Evolutionary conservation across 2,797 vertebrate species (phyloP).

Genomic region (Ispidina lecontei): DNA sequence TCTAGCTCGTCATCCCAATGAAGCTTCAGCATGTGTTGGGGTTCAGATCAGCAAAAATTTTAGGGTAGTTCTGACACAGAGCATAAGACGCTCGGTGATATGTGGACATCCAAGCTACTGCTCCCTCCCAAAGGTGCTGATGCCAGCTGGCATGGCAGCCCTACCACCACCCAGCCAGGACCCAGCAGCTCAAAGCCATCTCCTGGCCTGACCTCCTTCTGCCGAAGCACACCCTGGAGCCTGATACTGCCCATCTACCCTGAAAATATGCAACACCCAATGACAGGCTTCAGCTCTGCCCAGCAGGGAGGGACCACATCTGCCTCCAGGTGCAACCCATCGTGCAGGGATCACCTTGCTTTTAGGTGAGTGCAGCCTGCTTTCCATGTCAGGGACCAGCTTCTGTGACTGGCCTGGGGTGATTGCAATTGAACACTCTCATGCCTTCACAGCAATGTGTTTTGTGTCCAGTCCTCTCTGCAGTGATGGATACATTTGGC

Average conservation of each 20-base stretch:
- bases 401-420: not conserved
- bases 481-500: not conserved
- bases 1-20: fast-evolving
- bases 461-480: not conserved
- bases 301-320: not conserved
- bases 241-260: not conserved
- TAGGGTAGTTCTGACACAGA: not conserved
- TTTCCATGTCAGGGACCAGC: not conserved
- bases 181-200: not conserved
- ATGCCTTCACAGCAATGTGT: not conserved
- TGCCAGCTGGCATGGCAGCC: fast-evolving
- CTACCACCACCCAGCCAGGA: not conserved
- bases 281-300: not conserved
- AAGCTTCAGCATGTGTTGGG: fast-evolving
- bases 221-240: fast-evolving
- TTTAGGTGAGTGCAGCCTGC: not conserved
- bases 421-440: not conserved
- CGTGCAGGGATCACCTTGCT: not conserved
- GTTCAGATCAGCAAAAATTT: not conserved
- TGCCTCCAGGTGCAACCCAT: not conserved
- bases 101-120: not conserved
- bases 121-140: not conserved
- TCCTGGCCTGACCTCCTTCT: not conserved
- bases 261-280: not conserved
- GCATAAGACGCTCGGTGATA: not conserved